Evolutionary conservation across 1,140 invertebrate genomes (phyloP), one percentile per base, ranked within the genome.

Genomic region (Drosophila dunni): DNA sequence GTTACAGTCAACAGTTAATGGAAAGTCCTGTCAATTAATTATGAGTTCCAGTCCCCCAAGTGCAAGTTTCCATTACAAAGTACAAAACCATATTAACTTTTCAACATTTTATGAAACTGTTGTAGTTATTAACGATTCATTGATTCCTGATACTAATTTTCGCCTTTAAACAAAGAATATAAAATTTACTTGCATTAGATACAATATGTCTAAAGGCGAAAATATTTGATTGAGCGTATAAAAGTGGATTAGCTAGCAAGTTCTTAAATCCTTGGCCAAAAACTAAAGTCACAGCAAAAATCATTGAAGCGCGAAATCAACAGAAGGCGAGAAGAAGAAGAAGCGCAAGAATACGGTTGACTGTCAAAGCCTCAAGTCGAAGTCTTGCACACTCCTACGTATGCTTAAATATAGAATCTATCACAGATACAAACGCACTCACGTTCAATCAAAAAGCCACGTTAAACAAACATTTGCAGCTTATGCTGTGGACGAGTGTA

Each of bases 271-370:
- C 42, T 62, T 58, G 45, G 50, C 53, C 42, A 62, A 62, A 56
- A 72, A 61, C 34, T 34, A 70, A 67, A 78, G 65, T 70, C 66
- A 60, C 78, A 69, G 75, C 80, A 78, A 81, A 81, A 76, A 75
- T 65, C 75, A 89, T 64, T 89, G 69, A 62, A 89, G 85, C 85
- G 84, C 58, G 68, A 89, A 89, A 89, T 89, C 84, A 81, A 89
- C 84, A 84, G 78, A 89, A 89, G 81, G 85, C 84, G 84, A 68
- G 51, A 69, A 80, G 73, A 71, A 63, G 68, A 3, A 77, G 57
- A 17, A 74, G 17, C 17, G 1, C 17, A 20, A 20, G 65, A 48
- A 51, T 15, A 45, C 10, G 17, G 10, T 20, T 44, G 45, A 46
- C 58, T 62, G 45, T 17, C 13, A 69, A 70, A 70, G 60, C 71